phyloP scores from a whole-genome alignment of 2,888 invertebrate species.

The Dyspetes luteomarginatus region DNA sequence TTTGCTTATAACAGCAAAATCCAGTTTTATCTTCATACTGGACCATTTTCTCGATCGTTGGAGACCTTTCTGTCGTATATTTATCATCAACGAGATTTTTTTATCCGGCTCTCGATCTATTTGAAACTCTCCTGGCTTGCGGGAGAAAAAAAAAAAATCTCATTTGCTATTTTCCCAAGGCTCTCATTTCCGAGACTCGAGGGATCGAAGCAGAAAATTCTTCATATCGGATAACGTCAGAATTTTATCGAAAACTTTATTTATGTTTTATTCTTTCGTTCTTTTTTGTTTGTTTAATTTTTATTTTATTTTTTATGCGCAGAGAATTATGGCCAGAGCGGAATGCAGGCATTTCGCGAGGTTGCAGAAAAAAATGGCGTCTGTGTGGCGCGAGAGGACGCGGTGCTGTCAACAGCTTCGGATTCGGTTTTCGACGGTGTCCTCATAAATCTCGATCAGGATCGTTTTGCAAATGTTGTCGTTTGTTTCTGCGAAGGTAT shows the following conservation, averaged over 20 bases:
- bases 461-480: slow-evolving; percentile 86
- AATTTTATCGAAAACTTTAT: background rate
- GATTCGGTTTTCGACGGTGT: slow-evolving; percentile 85
- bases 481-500: slow-evolving; percentile 93
- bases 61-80: slow-evolving; percentile 8
- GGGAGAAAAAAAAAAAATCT: slow-evolving; percentile 72
- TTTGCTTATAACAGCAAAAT: too few relatives aligned
- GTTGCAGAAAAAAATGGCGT: slow-evolving; percentile 87
- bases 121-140: background rate
- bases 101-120: slow-evolving; percentile 33
- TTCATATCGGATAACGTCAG: background rate
- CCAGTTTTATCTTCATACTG: background rate
- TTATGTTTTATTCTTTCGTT: background rate
- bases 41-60: background rate
- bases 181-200: background rate
- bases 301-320: slow-evolving; percentile 70
- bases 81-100: slow-evolving; percentile 41
- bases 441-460: slow-evolving; percentile 85
- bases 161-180: slow-evolving; percentile 31
- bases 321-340: slow-evolving; percentile 92
- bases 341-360: slow-evolving; percentile 90
- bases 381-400: slow-evolving; percentile 89
- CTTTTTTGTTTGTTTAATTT: background rate
- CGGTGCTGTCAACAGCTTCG: slow-evolving; percentile 86
- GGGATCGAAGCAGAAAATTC: slow-evolving; percentile 13